Evolutionary conservation across 2,888 invertebrate genomes (phyloP), one percentile per base, ranked within the genome.

Genomic region (Ichneumoninae sp.): DNA sequence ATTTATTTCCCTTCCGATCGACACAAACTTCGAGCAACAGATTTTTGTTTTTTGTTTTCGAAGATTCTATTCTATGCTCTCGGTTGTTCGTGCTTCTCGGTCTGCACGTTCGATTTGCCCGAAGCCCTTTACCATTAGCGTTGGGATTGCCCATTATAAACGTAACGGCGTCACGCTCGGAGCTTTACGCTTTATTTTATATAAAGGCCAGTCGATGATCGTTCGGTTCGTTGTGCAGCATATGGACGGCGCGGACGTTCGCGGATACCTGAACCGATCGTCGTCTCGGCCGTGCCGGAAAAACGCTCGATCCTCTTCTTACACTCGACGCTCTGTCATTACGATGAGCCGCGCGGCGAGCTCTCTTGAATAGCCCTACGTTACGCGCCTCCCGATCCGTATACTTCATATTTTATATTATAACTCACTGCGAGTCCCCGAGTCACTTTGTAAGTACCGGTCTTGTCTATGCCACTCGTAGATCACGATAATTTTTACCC

Each of bases 171-270:
- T 88, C 88, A 88, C 81, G 87, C 81, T 83, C 85, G 73, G 83
- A 83, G 85, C 86, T 89, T 89, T 85, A 85, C 87, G 85, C 86
- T 87, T 85, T 88, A 87, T 89, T 88, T 88, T 83, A 86, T 83
- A 86, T 87, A 89, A 88, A 88, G 84, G 84, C 87, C 74, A 87
- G 88, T 86, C 87, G 85, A 87, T 87, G 88, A 89, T 89, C 87
- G 88, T 83, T 73, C 54, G 52, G 66, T 52, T 44, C n/a, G 63
- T 66, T 57, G 71, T 73, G 65, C 77, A 68, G 68, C 26, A 26
- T 57, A 57, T 57, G 26, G 57, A 57, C 57, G 79, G 74, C 81
- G 69, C 81, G 66, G n/a, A 70, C 63, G 63, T 82, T 80, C 86
- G 68, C 75, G 86, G 69, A 69, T 89, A 86, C 36, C 40, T 60